Evolutionary conservation across 2,113 vertebrate genomes (phyloP).

Genomic region (Dicaeum eximium): DNA sequence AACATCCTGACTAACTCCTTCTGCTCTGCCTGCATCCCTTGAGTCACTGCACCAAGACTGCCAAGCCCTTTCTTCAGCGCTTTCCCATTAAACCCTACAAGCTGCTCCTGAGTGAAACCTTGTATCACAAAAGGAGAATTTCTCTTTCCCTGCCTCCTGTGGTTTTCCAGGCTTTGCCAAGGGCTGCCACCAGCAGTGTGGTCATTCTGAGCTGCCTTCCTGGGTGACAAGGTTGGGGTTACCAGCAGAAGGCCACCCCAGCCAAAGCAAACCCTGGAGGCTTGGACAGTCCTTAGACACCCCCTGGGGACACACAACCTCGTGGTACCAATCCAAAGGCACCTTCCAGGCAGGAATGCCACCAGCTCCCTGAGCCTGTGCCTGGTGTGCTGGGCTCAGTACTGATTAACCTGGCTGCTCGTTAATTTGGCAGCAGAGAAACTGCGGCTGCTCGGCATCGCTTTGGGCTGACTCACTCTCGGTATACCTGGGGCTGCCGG

Average conservation of each 20-base stretch:
- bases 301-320: rapidly evolving
- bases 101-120: background rate
- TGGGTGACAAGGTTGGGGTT: background rate
- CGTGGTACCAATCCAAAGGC: rapidly evolving
- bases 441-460: background rate
- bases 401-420: background rate
- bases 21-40: background rate
- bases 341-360: background rate
- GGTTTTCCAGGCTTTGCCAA: background rate
- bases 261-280: background rate
- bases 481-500: background rate
- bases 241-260: background rate
- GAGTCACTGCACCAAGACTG: background rate
- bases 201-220: background rate
- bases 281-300: background rate
- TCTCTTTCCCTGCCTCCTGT: background rate
- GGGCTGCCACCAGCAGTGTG: rapidly evolving
- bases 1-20: background rate
- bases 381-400: background rate
- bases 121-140: too few relatives aligned
- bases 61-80: background rate
- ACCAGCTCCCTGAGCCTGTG: background rate
- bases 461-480: background rate
- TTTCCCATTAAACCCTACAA: background rate
- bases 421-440: background rate